Evolutionary conservation across 2,113 vertebrate genomes (phyloP).

Genomic region (Pedionomus torquatus): DNA sequence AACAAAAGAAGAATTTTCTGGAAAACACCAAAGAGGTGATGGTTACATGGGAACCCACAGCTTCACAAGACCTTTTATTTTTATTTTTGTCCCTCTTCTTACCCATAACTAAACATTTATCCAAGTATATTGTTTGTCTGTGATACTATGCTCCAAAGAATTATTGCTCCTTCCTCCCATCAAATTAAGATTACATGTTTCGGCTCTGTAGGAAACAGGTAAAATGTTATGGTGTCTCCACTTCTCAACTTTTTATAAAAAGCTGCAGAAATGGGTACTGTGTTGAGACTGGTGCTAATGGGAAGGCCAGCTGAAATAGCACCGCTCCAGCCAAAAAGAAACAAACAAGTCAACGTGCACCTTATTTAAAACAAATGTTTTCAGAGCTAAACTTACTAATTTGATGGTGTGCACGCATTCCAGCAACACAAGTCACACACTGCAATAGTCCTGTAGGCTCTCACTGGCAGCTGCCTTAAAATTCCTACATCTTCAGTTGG

Average conservation of each 20-base stretch:
- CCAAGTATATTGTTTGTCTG: neutral
- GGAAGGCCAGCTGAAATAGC: neutral
- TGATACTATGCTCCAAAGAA: neutral
- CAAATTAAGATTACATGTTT: neutral
- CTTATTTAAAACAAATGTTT: neutral
- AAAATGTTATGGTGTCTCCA: neutral
- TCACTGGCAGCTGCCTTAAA: neutral
- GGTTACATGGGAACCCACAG: neutral
- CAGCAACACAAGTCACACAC: neutral
- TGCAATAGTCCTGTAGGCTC: neutral
- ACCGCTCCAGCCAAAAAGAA: neutral
- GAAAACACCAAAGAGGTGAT: neutral
- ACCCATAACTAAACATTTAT: neutral
- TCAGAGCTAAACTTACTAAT: neutral
- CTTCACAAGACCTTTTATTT: neutral
- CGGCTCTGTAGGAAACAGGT: neutral
- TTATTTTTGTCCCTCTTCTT: too few relatives aligned
- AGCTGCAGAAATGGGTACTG: neutral
- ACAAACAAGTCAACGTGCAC: neutral
- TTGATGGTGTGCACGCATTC: neutral
- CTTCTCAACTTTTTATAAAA: neutral
- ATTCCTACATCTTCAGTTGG: neutral
- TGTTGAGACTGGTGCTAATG: neutral
- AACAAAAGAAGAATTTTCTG: neutral
- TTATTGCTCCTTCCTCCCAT: neutral